Conservation (phyloP, 2,888 invertebrate genomes). For the Pandemis cinnamomeana region DNA sequence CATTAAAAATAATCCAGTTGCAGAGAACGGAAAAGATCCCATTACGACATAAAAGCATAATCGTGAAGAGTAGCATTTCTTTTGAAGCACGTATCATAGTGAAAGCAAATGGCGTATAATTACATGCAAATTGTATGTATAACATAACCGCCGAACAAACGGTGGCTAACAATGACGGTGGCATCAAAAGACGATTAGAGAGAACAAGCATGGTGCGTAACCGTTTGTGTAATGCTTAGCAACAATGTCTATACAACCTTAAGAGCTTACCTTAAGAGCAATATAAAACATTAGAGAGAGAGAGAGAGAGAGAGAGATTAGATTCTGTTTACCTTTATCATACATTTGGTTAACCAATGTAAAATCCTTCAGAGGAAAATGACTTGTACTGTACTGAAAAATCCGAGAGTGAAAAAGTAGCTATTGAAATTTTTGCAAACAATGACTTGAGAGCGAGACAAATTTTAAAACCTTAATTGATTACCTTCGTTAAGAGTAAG, state of each 20-base stretch:
- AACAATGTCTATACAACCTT: conserved; percentile 40
- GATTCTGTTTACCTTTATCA: too few species aligned
- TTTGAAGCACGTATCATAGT: conserved; percentile 52
- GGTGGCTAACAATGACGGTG: conserved; percentile 62
- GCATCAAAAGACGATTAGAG: conserved; percentile 75
- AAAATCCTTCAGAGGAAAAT: too few species aligned
- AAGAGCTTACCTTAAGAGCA: not conserved
- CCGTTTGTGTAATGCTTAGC: conserved; percentile 64
- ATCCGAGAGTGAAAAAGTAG: too few species aligned
- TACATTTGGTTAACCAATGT: too few species aligned
- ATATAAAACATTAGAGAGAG: not conserved
- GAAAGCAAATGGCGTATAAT: conserved; percentile 69
- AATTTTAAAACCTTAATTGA: too few species aligned
- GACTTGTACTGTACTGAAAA: too few species aligned
- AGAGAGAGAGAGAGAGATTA: too few species aligned
- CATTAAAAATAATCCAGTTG: too few species aligned
- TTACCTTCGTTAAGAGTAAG: too few species aligned
- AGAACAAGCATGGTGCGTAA: conserved; percentile 63
- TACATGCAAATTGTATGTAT: conserved; percentile 65
- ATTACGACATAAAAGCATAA: conserved; percentile 8
- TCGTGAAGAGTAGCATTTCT: conserved; percentile 1
- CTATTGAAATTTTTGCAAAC: too few species aligned
- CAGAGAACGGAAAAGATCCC: not conserved
- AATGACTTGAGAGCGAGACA: too few species aligned
- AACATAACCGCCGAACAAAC: conserved; percentile 54